Evolutionary conservation across 2,113 vertebrate species (phyloP).

Genomic region (Vicugna pacos): DNA sequence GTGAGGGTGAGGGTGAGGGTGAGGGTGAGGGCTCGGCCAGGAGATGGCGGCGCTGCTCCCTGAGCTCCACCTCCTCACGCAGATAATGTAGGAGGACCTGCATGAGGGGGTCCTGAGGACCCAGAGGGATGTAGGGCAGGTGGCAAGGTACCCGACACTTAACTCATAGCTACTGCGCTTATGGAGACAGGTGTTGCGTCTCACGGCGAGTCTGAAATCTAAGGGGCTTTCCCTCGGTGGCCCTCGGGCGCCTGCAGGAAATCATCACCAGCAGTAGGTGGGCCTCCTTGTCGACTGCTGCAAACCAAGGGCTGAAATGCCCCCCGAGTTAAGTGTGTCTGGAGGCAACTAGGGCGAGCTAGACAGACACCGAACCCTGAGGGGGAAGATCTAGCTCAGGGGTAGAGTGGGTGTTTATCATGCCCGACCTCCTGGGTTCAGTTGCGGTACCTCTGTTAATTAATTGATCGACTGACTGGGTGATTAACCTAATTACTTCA

Average conservation of each 20-base stretch:
- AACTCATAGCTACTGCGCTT: neutral
- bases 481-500: too few relatives aligned
- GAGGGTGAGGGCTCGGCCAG: neutral
- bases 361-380: neutral
- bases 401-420: too few relatives aligned
- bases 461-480: too few relatives aligned
- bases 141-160: neutral
- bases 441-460: too few relatives aligned
- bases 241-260: neutral
- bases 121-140: neutral
- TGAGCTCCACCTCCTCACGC: neutral
- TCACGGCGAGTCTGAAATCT: neutral
- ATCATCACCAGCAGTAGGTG: neutral
- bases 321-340: neutral
- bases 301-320: neutral
- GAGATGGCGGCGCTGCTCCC: neutral
- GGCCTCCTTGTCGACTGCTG: neutral
- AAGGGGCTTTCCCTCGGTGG: neutral
- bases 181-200: neutral
- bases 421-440: too few relatives aligned
- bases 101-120: neutral
- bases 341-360: neutral
- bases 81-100: neutral
- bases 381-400: too few relatives aligned
- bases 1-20: too few relatives aligned